These are phyloP conservation scores for Microplitis demolitor DNA, from an alignment of 1,140 invertebrate genomes.

Conservation along the genomic window DNA sequence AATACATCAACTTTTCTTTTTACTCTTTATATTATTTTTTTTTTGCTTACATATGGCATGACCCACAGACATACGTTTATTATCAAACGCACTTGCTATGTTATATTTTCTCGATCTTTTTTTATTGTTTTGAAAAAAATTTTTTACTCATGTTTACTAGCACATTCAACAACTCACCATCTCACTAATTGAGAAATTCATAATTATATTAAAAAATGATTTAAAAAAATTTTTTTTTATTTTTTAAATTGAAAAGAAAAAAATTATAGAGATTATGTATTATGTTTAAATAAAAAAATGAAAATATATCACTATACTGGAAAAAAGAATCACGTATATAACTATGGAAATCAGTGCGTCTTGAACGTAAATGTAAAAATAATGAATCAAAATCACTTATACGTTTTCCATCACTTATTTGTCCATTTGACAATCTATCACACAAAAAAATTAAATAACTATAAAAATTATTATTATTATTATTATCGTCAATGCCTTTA, in stretches of 20 bases:
- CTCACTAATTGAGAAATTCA: background rate
- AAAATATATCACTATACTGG: conserved; percentile 63
- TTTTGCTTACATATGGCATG: too few species aligned
- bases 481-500: background rate
- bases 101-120: too few species aligned
- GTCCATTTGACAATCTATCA: background rate
- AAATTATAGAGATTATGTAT: background rate
- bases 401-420: conserved; percentile 4
- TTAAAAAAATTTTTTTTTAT: too few species aligned
- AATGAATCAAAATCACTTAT: conserved; percentile 8
- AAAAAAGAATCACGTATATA: conserved; percentile 72
- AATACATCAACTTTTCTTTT: background rate
- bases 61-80: too few species aligned
- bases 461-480: background rate
- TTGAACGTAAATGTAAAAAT: conserved; percentile 37
- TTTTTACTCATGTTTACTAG: too few species aligned
- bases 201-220: background rate
- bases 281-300: conserved; percentile 3
- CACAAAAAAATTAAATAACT: background rate
- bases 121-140: too few species aligned
- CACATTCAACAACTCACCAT: too few species aligned
- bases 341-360: conserved; percentile 65
- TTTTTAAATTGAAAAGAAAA: background rate
- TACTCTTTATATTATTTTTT: too few species aligned
- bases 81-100: too few species aligned